Conservation (phyloP, 2,797 vertebrate genomes). For the Epinephelus coioides region DNA sequence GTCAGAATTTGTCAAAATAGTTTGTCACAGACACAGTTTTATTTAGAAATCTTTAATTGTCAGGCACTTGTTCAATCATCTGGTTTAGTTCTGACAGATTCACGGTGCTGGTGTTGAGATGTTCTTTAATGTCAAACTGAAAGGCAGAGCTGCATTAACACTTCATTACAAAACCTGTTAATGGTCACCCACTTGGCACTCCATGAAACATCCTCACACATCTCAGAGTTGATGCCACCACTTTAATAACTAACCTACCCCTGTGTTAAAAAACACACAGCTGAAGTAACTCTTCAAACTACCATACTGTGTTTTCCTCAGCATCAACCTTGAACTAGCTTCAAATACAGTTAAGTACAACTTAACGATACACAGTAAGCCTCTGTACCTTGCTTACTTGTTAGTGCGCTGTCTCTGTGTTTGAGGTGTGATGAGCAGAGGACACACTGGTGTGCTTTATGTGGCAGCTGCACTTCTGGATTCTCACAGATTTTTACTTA, state of each 20-base stretch:
- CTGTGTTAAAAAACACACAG: slow-evolving; percentile 6
- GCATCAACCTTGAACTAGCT: neutral
- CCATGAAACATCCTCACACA: slow-evolving; percentile 35
- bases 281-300: slow-evolving; percentile 9
- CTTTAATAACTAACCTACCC: slow-evolving; percentile 12
- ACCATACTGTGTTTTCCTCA: neutral
- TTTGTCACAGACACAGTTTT: neutral
- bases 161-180: slow-evolving; percentile 41
- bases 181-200: slow-evolving; percentile 23
- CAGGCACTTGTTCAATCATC: slow-evolving; percentile 18
- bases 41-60: neutral
- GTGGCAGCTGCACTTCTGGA: neutral
- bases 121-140: slow-evolving; percentile 24
- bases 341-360: neutral
- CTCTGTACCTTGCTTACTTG: neutral
- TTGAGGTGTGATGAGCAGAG: slow-evolving; percentile 1
- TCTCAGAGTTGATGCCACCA: slow-evolving; percentile 22
- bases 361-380: neutral
- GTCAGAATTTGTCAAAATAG: neutral
- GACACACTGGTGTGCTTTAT: neutral
- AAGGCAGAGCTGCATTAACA: slow-evolving; percentile 37
- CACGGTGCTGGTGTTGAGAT: slow-evolving; percentile 35
- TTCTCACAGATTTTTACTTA: slow-evolving; percentile 4
- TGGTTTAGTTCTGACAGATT: slow-evolving; percentile 26
- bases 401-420: slow-evolving; percentile 13